Base-by-base conservation (phyloP, 2,888 invertebrate species). In the Doris montereyensis region DNA sequence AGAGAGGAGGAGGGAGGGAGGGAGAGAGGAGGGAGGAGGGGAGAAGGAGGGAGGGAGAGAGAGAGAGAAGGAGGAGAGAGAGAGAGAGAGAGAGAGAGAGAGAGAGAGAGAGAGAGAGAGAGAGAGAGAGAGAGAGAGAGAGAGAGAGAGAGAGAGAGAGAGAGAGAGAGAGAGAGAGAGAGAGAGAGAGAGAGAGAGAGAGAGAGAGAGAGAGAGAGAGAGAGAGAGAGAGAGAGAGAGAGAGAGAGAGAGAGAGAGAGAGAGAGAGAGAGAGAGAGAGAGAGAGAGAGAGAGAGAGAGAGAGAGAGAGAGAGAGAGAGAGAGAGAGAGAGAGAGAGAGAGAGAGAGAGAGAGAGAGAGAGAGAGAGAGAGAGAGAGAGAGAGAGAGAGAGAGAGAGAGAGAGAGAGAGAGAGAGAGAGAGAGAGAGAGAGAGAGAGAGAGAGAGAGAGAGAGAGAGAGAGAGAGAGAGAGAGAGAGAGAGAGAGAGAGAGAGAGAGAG, bases 281-380 rank as follows among this genome's bases (percentile, higher is more conserved):
- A 41, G 52, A 41, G 17, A 17, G 17, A 41, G 62, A n/a, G 21
- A 21, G 21, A 21, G 62, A 74, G 35, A 32, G 34, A 32, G 24
- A 58, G 60, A 13, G 21, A 5, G 34, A 32, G 26, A 3, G 30
- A 30, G 58, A 17, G 32, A 5, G 30, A 30, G 1, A 58, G 60
- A n/a, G 74, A 60, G 13, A 34, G 34, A 34, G 60, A 60, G 60
- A 58, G 60, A 34, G 60, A 60, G 74, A 21, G 30, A 34, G 26
- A 74, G 34, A 57, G 60, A n/a, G 35, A 57, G 62, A 30, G 8
- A 30, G 28, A 72, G 74, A 74, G 58, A 24, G 58, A 58, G 74
- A 74, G 30, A 58, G 58, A 58, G 74, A 74, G 58, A 30, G 21
- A 74, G 58, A 74, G 58, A 58, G 30, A 58, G 74, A 74, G 21